Percentiles rank a stretch among this genome's conserved stretches.
Evolutionary conservation across 2,888 invertebrate genomes (phyloP).

Genomic region (Prosapia bicincta): DNA sequence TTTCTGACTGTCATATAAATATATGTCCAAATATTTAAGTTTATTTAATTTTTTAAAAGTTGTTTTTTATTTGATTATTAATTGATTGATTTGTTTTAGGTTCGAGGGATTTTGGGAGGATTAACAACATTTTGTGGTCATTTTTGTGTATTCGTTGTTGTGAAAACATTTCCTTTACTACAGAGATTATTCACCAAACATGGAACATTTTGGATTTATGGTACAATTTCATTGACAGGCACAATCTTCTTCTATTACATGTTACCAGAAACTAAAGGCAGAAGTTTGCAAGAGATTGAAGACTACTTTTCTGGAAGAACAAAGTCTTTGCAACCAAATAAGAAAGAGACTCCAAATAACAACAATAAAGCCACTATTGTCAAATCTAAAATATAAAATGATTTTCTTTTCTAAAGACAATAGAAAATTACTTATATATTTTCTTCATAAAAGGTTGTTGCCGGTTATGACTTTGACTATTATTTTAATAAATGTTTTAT

Average conservation of each 20-base stretch:
- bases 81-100: too few species aligned
- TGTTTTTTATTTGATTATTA: too few species aligned
- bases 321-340: slow-evolving; percentile 46
- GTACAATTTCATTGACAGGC: slow-evolving; percentile 55
- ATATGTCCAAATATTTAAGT: too few species aligned
- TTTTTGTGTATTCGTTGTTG: slow-evolving; percentile 61
- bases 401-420: not conserved
- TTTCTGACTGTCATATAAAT: too few species aligned
- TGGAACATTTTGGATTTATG: slow-evolving; percentile 61
- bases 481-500: not conserved
- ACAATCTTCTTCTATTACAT: slow-evolving; percentile 60
- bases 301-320: slow-evolving; percentile 65
- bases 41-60: too few species aligned
- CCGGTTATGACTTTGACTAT: not conserved
- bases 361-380: slow-evolving; percentile 32
- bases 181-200: slow-evolving; percentile 51
- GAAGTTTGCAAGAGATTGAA: slow-evolving; percentile 64
- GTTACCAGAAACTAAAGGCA: slow-evolving; percentile 65
- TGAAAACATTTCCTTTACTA: slow-evolving; percentile 61
- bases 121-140: slow-evolving; percentile 64
- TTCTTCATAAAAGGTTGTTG: not conserved
- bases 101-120: slow-evolving; percentile 63
- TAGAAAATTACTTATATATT: too few species aligned
- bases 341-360: slow-evolving; percentile 18
- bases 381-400: slow-evolving; percentile 30